These are phyloP conservation scores for Hypanus sabinus DNA, from an alignment of 2,113 vertebrate species.

Conservation along the genomic window DNA sequence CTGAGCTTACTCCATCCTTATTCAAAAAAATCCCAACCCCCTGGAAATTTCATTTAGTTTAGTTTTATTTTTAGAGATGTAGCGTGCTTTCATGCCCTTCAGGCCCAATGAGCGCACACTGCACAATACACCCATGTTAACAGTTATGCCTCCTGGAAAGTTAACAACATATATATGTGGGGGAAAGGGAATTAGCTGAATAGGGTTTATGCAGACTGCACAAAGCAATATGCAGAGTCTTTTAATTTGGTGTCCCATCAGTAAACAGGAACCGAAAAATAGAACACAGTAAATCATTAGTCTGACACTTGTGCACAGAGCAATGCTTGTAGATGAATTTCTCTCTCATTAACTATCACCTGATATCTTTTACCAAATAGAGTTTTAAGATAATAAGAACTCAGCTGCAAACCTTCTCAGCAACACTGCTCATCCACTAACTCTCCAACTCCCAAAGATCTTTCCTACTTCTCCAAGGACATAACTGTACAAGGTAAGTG, in stretches of 20 bases:
- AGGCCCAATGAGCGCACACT: too few species aligned
- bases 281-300: neutral
- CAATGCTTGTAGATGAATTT: neutral
- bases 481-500: neutral
- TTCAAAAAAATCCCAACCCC: neutral
- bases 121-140: too few species aligned
- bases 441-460: neutral
- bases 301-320: too few species aligned
- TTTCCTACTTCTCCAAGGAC: neutral
- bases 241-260: neutral
- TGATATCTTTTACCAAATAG: neutral
- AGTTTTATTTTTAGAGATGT: too few species aligned
- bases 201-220: neutral
- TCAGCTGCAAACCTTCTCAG: neutral
- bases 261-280: too few species aligned
- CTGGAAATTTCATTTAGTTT: neutral
- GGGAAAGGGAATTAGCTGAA: neutral
- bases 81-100: too few species aligned
- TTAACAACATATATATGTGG: neutral
- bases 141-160: neutral
- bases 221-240: neutral
- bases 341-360: too few species aligned
- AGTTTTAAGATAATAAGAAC: neutral
- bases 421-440: too few species aligned
- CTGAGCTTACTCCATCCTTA: neutral